Base-by-base conservation (phyloP, 1,140 invertebrate genomes). In the Meloidogyne hapla region DNA sequence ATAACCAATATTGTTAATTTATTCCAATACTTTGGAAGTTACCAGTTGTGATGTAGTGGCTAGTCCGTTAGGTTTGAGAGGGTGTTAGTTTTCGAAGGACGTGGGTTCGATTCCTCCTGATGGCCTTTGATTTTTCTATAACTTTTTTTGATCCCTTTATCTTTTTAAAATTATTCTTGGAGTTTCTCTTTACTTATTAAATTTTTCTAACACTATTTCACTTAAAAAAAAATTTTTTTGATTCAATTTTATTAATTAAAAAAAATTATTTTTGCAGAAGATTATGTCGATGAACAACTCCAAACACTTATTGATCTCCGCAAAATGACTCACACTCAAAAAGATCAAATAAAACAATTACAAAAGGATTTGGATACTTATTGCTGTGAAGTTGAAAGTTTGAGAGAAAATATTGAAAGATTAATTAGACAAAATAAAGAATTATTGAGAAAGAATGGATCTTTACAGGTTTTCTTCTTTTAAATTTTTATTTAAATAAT, bases 331-430 rank as follows among this genome's bases (percentile, higher is more conserved):
- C 63, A 48, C 25, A 62, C 38, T 3, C 80, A 81, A 65, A 80
- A 83, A 40, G 75, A 83, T 12, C 81, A 76, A 23, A 85, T 85
- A 48, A 66, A 79, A 15, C 82, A 84, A 38, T 69, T 78, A 15
- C 74, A 78, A 42, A 13, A 23, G 18, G 71, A 77, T 71, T 18
- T 83, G 13, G 28, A 64, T 13, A 66, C 25, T 21, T 70, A 67
- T 33, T 63, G 45, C 12, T 65, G 40, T n/a, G 78, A 79, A 64
- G 33, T 80, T 5, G 80, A 76, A 33, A 69, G 62, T 68, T 62
- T 85, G 38, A 78, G 79, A 68, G 78, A 77, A 5, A 76, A 79
- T 61, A 79, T 86, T 28, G 86, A 87, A 56, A 81, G 73, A 63
- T 65, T 84, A 28, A 67, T 83, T 23, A 23, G 72, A 1, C 80